These are phyloP conservation scores for Reticulitermes speratus DNA, from an alignment of 1,140 invertebrate genomes.

Conservation along the genomic window DNA sequence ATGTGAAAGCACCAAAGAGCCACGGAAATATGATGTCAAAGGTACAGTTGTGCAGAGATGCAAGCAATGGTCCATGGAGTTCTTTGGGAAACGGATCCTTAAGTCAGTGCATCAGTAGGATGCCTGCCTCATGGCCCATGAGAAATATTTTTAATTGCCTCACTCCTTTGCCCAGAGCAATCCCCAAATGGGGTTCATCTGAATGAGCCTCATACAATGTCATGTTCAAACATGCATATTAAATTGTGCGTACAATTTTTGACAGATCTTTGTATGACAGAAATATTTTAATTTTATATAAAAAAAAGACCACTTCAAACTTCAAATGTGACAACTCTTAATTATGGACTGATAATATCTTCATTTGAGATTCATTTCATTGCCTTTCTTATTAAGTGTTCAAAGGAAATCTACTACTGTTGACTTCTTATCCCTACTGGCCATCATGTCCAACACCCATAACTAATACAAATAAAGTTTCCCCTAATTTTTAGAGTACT, in stretches of 20 bases:
- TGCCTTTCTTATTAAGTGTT: not conserved
- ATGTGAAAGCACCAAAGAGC: too few species aligned
- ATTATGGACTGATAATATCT: not conserved
- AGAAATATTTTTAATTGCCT: too few species aligned
- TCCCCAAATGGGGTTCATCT: too few species aligned
- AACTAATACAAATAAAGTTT: not conserved
- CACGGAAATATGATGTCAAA: too few species aligned
- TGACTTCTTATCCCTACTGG: not conserved
- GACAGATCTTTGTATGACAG: not conserved
- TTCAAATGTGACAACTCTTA: not conserved
- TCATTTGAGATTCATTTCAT: constrained; percentile 6
- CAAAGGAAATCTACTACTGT: not conserved
- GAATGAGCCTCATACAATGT: too few species aligned
- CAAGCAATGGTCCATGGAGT: too few species aligned
- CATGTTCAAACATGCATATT: not conserved
- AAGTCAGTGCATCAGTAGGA: too few species aligned
- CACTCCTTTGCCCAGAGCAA: too few species aligned
- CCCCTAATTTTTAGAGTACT: not conserved
- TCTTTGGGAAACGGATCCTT: too few species aligned
- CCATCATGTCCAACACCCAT: not conserved
- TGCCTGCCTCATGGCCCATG: too few species aligned
- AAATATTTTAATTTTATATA: not conserved
- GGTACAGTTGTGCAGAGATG: too few species aligned
- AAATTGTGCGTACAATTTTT: not conserved
- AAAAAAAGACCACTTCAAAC: not conserved